Conservation (phyloP, 2,797 vertebrate genomes). For the Chiloscyllium punctatum region DNA sequence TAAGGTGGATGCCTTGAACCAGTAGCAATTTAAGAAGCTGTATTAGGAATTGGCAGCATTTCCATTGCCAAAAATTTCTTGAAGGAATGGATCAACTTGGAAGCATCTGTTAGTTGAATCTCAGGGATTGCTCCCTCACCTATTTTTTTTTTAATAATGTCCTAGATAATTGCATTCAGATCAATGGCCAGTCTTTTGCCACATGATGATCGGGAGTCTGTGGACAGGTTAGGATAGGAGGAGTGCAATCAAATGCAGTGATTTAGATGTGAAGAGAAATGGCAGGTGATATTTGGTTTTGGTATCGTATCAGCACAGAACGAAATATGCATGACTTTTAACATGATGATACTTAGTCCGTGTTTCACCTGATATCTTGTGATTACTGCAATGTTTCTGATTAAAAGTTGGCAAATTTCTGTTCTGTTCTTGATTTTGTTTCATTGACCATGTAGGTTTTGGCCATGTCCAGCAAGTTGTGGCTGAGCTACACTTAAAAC, state of each 20-base stretch:
- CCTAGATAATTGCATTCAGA: not conserved
- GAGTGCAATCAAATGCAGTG: not conserved
- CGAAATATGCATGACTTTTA: not conserved
- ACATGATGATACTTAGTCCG: constrained; percentile 20
- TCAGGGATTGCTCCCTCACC: not conserved
- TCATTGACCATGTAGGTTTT: constrained; percentile 61
- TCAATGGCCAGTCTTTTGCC: not conserved
- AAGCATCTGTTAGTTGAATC: not conserved
- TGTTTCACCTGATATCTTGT: constrained; percentile 46
- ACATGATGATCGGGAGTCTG: not conserved
- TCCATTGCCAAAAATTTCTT: not conserved
- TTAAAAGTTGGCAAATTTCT: constrained; percentile 18
- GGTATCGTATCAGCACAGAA: not conserved
- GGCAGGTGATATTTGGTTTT: not conserved
- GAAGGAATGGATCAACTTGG: not conserved
- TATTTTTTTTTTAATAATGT: not conserved
- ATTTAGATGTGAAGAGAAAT: not conserved
- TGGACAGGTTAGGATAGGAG: not conserved
- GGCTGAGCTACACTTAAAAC: constrained; percentile 88
- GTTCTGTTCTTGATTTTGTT: not conserved
- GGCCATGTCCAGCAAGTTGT: constrained; percentile 94
- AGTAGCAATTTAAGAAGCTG: not conserved
- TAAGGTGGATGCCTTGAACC: not conserved
- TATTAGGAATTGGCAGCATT: not conserved
- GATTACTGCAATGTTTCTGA: constrained; percentile 42